Conservation (phyloP, 2,797 vertebrate genomes). For the Merluccius polli region DNA sequence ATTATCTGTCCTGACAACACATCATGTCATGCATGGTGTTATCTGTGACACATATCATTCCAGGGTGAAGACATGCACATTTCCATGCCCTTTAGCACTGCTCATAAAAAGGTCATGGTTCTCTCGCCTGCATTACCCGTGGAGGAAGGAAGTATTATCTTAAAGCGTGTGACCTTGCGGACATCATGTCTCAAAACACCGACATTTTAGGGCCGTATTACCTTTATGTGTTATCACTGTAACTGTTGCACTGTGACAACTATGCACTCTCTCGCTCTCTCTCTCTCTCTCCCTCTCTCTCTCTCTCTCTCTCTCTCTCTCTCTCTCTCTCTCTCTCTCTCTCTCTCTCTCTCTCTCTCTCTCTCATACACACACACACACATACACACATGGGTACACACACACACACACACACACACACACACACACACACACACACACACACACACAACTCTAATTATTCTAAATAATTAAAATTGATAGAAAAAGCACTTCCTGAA, state of each 20-base stretch:
- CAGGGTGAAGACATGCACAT: slow-evolving; percentile 35
- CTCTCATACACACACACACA: background rate
- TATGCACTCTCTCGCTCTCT: background rate
- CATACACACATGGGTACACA: too few relatives aligned
- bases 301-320: slow-evolving; percentile 3
- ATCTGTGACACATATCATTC: slow-evolving; percentile 54
- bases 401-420: too few relatives aligned
- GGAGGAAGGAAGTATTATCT: slow-evolving; percentile 42
- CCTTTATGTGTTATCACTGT: slow-evolving; percentile 23
- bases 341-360: background rate
- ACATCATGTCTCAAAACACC: slow-evolving; percentile 44
- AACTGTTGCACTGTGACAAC: background rate
- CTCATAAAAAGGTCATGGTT: slow-evolving; percentile 68
- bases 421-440: too few relatives aligned
- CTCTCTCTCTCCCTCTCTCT: slow-evolving; percentile 1
- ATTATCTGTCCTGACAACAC: slow-evolving; percentile 29
- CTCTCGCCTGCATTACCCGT: slow-evolving; percentile 44
- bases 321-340: slow-evolving; percentile 1
- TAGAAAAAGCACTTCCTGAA: slow-evolving; percentile 3
- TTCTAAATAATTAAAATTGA: background rate
- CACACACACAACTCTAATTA: background rate
- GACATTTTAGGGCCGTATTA: slow-evolving; percentile 29
- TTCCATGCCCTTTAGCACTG: slow-evolving; percentile 64
- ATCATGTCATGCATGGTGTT: slow-evolving; percentile 27
- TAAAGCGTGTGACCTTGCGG: slow-evolving; percentile 46